phyloP scores from a whole-genome alignment of 37 sponge, comb jelly and placozoan genomes.

The Corticium candelabrum region DNA sequence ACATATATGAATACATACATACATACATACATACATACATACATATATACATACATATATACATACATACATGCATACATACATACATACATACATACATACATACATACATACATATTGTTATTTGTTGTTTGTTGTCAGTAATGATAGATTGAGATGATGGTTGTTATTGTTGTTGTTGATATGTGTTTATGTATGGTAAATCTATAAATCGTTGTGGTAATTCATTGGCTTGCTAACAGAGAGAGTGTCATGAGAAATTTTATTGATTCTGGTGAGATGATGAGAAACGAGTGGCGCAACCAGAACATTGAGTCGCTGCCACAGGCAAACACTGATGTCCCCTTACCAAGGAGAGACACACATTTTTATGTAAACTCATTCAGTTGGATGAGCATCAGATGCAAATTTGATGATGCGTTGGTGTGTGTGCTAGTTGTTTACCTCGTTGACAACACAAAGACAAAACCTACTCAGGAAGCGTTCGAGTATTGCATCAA shows the following conservation, averaged over 20 bases:
- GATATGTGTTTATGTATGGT: no score
- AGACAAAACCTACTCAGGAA: not conserved
- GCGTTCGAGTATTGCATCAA: constrained; percentile 1
- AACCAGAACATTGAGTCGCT: not conserved
- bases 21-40: not conserved
- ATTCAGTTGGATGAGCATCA: not conserved
- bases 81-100: not conserved
- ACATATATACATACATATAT: not conserved
- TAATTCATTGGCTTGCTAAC: not conserved
- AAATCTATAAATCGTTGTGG: no score
- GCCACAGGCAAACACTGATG: not conserved
- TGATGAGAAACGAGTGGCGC: not conserved
- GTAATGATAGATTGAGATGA: no score
- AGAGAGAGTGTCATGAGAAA: not conserved
- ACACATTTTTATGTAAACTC: not conserved
- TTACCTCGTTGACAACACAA: not conserved
- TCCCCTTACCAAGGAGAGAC: not conserved
- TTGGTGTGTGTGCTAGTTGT: not conserved
- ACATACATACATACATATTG: not conserved
- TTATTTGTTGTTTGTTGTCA: no score
- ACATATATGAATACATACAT: constrained; percentile 5
- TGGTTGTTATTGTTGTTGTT: no score
- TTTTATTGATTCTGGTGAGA: not conserved
- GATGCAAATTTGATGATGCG: not conserved
- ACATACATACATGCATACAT: not conserved